These are phyloP conservation scores for Lycaena phlaeas DNA, from an alignment of 2,888 invertebrate genomes.

Conservation along the genomic window DNA sequence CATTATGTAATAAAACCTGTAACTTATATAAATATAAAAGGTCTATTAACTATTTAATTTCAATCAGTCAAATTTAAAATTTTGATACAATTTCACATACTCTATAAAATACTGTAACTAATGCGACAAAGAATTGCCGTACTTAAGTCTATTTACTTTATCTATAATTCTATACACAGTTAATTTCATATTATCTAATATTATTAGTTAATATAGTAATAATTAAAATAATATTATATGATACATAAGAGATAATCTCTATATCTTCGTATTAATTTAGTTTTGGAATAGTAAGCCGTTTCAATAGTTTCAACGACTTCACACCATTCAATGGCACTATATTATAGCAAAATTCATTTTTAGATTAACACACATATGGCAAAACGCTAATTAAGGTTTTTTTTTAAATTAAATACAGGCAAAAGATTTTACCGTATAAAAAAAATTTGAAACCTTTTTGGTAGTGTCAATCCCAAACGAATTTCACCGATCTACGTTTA, in stretches of 20 bases:
- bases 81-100: too few relatives aligned
- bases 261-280: neutral
- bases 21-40: too few relatives aligned
- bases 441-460: neutral
- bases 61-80: too few relatives aligned
- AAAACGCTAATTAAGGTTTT: neutral
- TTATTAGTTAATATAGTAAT: too few relatives aligned
- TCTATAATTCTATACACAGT: too few relatives aligned
- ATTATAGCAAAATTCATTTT: slow-evolving; percentile 4
- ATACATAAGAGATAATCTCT: neutral
- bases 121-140: too few relatives aligned
- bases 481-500: slow-evolving; percentile 18
- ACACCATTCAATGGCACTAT: slow-evolving; percentile 32
- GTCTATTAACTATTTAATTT: too few relatives aligned
- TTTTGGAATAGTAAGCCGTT: slow-evolving; percentile 1
- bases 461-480: slow-evolving; percentile 5
- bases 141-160: too few relatives aligned
- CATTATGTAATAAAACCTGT: too few relatives aligned
- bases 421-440: neutral
- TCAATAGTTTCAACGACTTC: slow-evolving; percentile 12
- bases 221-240: neutral
- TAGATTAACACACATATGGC: neutral
- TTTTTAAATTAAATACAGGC: neutral
- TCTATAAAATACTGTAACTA: too few relatives aligned
- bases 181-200: too few relatives aligned